A percentile compares a stretch with the other conserved stretches of the same genome.
Evolutionary conservation across 2,113 vertebrate species (phyloP).

Genomic region (Nothoprocta pentlandii): DNA sequence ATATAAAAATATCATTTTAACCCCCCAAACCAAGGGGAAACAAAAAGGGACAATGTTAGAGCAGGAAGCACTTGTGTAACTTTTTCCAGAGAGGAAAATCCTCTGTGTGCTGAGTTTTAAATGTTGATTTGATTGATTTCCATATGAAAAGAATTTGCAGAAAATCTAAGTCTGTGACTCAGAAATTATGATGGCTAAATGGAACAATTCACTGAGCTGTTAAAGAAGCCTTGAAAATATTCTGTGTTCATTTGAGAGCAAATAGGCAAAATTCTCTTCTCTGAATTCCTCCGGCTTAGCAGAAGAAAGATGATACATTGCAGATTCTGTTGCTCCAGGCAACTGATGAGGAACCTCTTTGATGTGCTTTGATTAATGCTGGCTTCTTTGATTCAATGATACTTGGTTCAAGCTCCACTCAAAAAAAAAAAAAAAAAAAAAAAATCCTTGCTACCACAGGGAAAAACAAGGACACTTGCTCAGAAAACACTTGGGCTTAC

Average conservation of each 20-base stretch:
- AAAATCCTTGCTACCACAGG: conserved; percentile 13
- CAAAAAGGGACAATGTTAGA: background rate
- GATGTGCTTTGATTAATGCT: conserved; percentile 61
- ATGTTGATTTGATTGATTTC: background rate
- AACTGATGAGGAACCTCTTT: conserved; percentile 48
- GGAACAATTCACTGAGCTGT: background rate
- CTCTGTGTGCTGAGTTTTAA: background rate
- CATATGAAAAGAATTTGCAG: background rate
- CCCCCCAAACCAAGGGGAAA: background rate
- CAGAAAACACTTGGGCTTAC: conserved; percentile 17
- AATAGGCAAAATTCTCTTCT: conserved; percentile 4
- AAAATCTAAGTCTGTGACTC: background rate
- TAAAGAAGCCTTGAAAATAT: conserved; percentile 41
- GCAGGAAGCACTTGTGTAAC: background rate
- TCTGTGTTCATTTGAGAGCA: conserved; percentile 38
- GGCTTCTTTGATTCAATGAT: conserved; percentile 54
- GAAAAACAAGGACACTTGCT: conserved; percentile 41
- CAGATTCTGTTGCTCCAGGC: conserved; percentile 62
- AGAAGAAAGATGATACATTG: background rate
- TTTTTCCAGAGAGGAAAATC: background rate
- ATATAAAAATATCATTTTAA: background rate
- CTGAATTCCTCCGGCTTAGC: conserved; percentile 40
- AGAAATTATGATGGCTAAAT: background rate
- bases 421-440: background rate
- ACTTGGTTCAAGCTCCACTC: conserved; percentile 38